These are phyloP conservation scores for Ambastaia sidthimunki DNA, from an alignment of 2,797 vertebrate species.

Conservation along the genomic window DNA sequence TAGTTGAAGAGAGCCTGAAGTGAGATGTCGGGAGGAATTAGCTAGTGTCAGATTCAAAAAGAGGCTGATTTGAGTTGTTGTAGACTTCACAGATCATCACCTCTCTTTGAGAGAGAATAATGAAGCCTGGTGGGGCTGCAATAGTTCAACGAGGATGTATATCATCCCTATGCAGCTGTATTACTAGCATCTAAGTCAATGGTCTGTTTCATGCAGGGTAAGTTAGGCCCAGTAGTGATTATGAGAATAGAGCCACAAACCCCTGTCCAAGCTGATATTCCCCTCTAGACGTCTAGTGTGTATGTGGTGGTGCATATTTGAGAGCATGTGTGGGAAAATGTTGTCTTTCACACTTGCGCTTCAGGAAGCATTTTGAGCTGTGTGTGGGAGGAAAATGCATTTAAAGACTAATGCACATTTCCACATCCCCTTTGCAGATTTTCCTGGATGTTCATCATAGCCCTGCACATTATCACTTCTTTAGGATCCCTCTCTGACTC, in stretches of 20 bases:
- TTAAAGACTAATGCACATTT: conserved; percentile 31
- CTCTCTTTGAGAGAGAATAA: conserved; percentile 66
- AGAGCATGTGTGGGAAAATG: conserved; percentile 29
- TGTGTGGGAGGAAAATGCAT: conserved; percentile 36
- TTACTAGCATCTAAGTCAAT: conserved; percentile 4
- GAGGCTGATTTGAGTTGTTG: neutral
- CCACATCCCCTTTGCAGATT: conserved; percentile 30
- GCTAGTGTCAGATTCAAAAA: conserved; percentile 44
- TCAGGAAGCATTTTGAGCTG: conserved; percentile 40
- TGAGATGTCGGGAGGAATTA: conserved; percentile 25
- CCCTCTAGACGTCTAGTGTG: conserved; percentile 58
- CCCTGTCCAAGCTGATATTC: conserved; percentile 10
- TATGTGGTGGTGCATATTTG: conserved; percentile 1
- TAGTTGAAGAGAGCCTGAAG: conserved; percentile 10
- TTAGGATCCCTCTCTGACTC: conserved; percentile 45
- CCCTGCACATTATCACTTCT: conserved; percentile 65
- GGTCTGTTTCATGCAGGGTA: neutral
- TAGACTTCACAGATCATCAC: conserved; percentile 64
- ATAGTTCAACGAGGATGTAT: conserved; percentile 68
- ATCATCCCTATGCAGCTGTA: conserved; percentile 56
- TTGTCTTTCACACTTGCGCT: conserved; percentile 43
- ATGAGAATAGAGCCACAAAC: conserved; percentile 8
- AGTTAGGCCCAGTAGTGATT: conserved; percentile 18
- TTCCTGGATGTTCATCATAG: conserved; percentile 62
- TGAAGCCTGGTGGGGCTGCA: conserved; percentile 67